phyloP scores from a whole-genome alignment of 2,888 invertebrate genomes.

The Idaea biselata region DNA sequence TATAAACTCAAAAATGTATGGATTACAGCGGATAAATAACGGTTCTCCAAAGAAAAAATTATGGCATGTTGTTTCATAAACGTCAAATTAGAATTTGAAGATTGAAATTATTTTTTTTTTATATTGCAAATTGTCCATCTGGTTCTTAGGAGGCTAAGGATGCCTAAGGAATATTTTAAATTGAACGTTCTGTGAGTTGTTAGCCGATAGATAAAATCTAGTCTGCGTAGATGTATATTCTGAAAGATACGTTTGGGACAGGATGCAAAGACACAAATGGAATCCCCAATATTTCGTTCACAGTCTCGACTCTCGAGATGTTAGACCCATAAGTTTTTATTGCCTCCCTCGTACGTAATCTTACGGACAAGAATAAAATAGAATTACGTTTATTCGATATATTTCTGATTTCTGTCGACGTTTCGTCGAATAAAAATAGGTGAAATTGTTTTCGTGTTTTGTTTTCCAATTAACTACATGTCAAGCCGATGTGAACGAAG shows the following conservation, averaged over 20 bases:
- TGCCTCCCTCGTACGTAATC: constrained; percentile 16
- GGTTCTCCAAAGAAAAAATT: too few relatives aligned
- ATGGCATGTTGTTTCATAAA: too few relatives aligned
- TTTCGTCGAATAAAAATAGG: constrained; percentile 1
- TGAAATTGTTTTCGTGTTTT: neutral
- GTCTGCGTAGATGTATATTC: neutral
- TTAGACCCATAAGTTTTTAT: constrained; percentile 23
- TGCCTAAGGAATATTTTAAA: too few relatives aligned
- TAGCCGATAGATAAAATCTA: neutral
- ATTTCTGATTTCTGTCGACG: neutral
- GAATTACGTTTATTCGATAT: constrained; percentile 10
- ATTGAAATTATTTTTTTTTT: too few relatives aligned
- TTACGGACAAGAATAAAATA: constrained; percentile 18
- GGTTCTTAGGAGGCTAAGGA: too few relatives aligned
- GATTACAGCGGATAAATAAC: too few relatives aligned
- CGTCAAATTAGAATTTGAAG: too few relatives aligned
- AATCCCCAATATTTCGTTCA: neutral
- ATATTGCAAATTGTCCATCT: too few relatives aligned
- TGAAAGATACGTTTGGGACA: neutral
- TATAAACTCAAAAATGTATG: too few relatives aligned
- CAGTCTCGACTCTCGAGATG: constrained; percentile 5
- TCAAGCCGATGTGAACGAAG: neutral
- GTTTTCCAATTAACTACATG: neutral
- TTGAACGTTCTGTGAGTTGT: neutral
- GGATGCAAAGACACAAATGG: neutral